Evolutionary conservation across 2,797 vertebrate genomes (phyloP).

Genomic region (Smutsia gigantea): DNA sequence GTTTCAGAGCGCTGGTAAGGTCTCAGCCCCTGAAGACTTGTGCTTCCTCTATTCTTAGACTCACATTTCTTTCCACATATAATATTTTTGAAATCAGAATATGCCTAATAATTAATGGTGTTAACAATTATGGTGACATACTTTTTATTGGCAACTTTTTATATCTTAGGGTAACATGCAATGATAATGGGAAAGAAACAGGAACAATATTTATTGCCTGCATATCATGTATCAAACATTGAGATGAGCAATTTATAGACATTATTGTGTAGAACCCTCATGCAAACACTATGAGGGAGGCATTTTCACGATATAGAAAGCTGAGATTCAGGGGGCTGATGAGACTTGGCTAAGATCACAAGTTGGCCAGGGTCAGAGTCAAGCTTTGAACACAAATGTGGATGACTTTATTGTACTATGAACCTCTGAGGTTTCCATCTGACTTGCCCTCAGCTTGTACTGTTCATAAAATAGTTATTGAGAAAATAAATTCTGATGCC

Average conservation of each 20-base stretch:
- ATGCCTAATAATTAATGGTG: neutral
- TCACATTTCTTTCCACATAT: neutral
- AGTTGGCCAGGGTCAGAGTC: neutral
- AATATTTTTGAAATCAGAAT: neutral
- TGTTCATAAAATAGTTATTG: neutral
- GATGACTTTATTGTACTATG: neutral
- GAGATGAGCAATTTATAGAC: neutral
- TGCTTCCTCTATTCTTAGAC: neutral
- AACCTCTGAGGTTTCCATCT: neutral
- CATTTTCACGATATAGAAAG: neutral
- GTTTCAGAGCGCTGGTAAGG: neutral
- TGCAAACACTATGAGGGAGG: neutral
- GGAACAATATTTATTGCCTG: neutral
- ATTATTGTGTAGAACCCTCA: neutral
- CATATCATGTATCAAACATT: neutral
- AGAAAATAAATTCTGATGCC: neutral
- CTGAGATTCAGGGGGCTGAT: neutral
- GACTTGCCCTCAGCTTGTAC: neutral
- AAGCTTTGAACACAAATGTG: neutral
- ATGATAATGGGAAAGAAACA: neutral
- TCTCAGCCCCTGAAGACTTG: neutral
- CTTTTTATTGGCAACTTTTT: neutral
- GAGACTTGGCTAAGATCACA: neutral
- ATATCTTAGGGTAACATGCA: neutral
- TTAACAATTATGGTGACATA: neutral